Evolutionary conservation across 2,888 invertebrate genomes (phyloP), one percentile per base, ranked within the genome.

Genomic region (Laothoe populi): DNA sequence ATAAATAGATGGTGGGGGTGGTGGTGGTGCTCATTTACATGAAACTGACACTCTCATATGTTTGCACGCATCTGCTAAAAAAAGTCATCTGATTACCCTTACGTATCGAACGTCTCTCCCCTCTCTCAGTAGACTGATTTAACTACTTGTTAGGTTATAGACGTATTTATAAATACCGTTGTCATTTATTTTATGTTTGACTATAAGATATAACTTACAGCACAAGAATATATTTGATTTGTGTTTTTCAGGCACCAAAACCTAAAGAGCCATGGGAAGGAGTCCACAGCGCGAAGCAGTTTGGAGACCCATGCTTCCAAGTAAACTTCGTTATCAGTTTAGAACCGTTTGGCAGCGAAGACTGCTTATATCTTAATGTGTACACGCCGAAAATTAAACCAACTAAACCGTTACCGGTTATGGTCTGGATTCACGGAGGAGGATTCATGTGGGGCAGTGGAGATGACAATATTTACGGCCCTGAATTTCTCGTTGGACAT

Each of bases 311-410:
- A 8, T 84, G 85, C 64, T 78, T 68, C 38, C 92, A 90, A 64
- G 60, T 66, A 5, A 74, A 84, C 49, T n/a, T 74, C 2, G 64
- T 78, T 1, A 63, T 69, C 0, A 46, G 53, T n/a, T 53, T 63
- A 0, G n/a, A 66, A 13, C 59, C 60, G 0, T 64, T 63, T 0
- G 84, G 86, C 26, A 81, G 72, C 63, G 92, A 84, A 69, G 86
- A 92, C 66, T 91, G 91, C 57, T 72, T 92, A 2, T 91, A 85
- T 61, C 72, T 92, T 0, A 92, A 92, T 61, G 84, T 92, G 1
- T 91, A 90, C 64, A 81, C 85, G 1, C 88, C 90, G 26, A 63
- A 82, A 2, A 7, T 84, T 0, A 75, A 74, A 4, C 82, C 84
- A 0, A 23, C 42, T 0, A 68, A 66, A 1, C 75, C 70, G 0